Percentiles rank a stretch among this genome's conserved stretches.
Evolutionary conservation across 2,888 invertebrate genomes (phyloP).

Genomic region (Caenorhabditis macrosperma): DNA sequence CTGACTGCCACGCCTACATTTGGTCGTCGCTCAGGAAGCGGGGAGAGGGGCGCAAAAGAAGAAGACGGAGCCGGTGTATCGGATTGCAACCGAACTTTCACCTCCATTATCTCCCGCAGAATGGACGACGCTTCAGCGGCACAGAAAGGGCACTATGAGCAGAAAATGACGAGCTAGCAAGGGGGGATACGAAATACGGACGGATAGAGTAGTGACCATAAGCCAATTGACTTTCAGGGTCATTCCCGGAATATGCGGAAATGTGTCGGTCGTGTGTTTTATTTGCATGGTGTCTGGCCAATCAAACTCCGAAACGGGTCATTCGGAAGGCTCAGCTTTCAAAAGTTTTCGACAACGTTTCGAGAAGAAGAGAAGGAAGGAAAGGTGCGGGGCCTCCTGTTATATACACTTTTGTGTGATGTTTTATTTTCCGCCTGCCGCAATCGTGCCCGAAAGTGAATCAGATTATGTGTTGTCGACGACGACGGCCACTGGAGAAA

Average conservation of each 20-base stretch:
- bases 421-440: not conserved
- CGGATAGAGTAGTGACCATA: not conserved
- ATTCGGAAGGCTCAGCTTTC: conserved; percentile 27
- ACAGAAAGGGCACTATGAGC: not conserved
- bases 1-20: conserved; percentile 34
- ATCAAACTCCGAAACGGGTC: conserved; percentile 40
- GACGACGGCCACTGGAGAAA: not conserved
- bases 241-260: not conserved
- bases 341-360: conserved; percentile 17
- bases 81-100: conserved; percentile 50
- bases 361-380: not conserved
- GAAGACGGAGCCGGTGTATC: conserved; percentile 32
- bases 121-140: conserved; percentile 22
- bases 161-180: not conserved
- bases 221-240: not conserved
- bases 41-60: conserved; percentile 14
- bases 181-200: conserved; percentile 1
- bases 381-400: not conserved
- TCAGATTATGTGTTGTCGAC: conserved; percentile 32
- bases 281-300: conserved; percentile 44
- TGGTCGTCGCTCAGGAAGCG: conserved; percentile 21
- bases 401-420: not conserved
- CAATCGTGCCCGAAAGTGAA: conserved; percentile 17
- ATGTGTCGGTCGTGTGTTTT: conserved; percentile 27
- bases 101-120: conserved; percentile 41